Evolutionary conservation across 2,113 vertebrate genomes (phyloP).

Genomic region (Cygnus atratus): DNA sequence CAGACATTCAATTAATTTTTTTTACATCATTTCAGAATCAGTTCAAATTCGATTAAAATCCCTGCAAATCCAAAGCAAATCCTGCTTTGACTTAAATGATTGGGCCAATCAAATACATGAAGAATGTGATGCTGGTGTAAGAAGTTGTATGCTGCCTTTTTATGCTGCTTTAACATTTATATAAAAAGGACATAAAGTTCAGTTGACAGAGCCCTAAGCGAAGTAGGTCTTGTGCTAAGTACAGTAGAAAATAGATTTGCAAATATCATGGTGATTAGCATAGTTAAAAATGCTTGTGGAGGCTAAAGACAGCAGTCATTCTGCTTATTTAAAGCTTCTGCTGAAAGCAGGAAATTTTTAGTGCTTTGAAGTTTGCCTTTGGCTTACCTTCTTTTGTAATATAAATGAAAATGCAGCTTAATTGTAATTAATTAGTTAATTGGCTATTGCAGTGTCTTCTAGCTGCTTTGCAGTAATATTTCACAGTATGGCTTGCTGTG

Average conservation of each 20-base stretch:
- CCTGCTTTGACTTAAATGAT: neutral
- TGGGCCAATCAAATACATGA: neutral
- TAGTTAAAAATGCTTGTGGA: neutral
- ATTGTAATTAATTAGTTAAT: constrained; percentile 57
- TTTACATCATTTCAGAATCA: neutral
- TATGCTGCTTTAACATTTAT: neutral
- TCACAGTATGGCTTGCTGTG: neutral
- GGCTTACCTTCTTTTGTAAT: neutral
- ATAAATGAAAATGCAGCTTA: constrained; percentile 14
- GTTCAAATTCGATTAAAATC: neutral
- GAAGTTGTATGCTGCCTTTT: neutral
- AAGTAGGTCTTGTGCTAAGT: neutral
- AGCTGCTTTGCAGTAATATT: constrained; percentile 21
- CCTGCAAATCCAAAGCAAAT: neutral
- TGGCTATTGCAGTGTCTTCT: constrained; percentile 10
- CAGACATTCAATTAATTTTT: neutral
- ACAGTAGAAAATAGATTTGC: constrained; percentile 16
- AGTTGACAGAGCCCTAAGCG: neutral
- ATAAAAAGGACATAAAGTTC: neutral
- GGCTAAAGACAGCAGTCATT: neutral
- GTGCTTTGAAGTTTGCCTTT: constrained; percentile 46
- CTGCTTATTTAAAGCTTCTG: constrained; percentile 23
- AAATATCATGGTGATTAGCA: neutral
- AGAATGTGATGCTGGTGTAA: neutral
- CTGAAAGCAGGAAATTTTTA: neutral